Evolutionary conservation across 1,140 invertebrate species (phyloP).

Genomic region (Brachionus sp.): DNA sequence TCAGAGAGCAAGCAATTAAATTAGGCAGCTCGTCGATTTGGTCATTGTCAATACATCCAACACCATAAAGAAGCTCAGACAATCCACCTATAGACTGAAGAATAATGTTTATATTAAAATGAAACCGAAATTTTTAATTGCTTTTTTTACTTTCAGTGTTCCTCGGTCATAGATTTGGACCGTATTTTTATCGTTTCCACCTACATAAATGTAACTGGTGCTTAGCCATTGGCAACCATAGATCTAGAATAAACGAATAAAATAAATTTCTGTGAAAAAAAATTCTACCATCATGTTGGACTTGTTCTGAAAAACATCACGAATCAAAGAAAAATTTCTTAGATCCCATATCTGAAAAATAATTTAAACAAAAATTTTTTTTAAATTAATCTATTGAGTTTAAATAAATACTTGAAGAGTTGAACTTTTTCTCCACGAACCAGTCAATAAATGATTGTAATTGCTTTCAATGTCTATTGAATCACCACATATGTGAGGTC

Average conservation of each 20-base stretch:
- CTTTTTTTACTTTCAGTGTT: neutral
- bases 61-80: neutral
- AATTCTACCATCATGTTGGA: conserved; percentile 16
- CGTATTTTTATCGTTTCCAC: conserved; percentile 29
- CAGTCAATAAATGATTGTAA: conserved; percentile 37
- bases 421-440: conserved; percentile 32
- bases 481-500: conserved; percentile 43
- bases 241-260: conserved; percentile 11
- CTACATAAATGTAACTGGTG: neutral
- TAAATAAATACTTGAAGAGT: conserved; percentile 24
- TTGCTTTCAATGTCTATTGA: conserved; percentile 36
- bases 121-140: neutral
- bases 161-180: conserved; percentile 27
- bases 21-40: neutral
- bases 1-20: conserved; percentile 26
- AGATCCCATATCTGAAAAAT: conserved; percentile 38
- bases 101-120: neutral
- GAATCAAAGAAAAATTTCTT: conserved; percentile 1
- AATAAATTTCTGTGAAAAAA: neutral
- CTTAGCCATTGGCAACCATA: conserved; percentile 40
- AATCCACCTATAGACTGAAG: conserved; percentile 2
- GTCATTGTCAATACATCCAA: conserved; percentile 28
- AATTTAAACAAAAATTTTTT: neutral
- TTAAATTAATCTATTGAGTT: no score
- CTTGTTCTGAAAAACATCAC: conserved; percentile 41